Percentiles rank a stretch among this genome's conserved stretches.
Conservation (phyloP, 2,113 vertebrate species). For the Fulica atra region DNA sequence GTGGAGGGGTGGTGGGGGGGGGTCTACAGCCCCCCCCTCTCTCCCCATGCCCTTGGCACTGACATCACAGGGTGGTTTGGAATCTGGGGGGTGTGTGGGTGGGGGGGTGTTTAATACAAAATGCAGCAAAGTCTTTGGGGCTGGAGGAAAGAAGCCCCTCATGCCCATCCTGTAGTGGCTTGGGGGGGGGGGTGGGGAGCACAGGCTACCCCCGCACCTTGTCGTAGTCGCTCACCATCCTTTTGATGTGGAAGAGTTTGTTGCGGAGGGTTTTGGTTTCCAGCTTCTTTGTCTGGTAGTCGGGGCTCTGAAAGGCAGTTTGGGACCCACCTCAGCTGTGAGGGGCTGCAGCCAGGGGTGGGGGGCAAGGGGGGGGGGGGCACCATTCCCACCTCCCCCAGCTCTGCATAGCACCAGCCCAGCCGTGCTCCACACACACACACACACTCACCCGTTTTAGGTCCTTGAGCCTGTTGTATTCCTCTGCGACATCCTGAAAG, state of each 20-base stretch:
- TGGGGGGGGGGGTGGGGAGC: too few relatives aligned
- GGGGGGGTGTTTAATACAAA: not conserved
- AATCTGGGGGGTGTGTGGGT: not conserved
- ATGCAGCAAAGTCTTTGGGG: not conserved
- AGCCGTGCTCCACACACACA: not conserved
- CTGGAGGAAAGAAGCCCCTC: not conserved
- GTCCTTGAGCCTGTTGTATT: conserved; percentile 85
- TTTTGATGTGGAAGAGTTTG: conserved; percentile 87
- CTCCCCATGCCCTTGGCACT: not conserved
- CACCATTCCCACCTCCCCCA: not conserved
- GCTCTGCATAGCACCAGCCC: too few relatives aligned
- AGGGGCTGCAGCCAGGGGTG: not conserved
- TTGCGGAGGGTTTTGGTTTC: conserved; percentile 76
- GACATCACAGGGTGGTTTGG: not conserved
- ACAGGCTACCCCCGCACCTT: conserved; percentile 65
- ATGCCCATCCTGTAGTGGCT: accelerated
- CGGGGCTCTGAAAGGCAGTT: conserved; percentile 66
- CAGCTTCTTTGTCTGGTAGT: conserved; percentile 81
- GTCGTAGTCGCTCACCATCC: conserved; percentile 83
- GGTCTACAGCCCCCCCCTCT: not conserved
- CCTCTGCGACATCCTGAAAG: conserved; percentile 80
- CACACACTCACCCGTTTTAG: conserved; percentile 78
- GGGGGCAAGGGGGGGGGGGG: not conserved
- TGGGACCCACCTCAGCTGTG: not conserved
- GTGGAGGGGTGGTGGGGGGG: too few relatives aligned